phyloP scores from a whole-genome alignment of 1,140 invertebrate species.

The Thrips palmi region DNA sequence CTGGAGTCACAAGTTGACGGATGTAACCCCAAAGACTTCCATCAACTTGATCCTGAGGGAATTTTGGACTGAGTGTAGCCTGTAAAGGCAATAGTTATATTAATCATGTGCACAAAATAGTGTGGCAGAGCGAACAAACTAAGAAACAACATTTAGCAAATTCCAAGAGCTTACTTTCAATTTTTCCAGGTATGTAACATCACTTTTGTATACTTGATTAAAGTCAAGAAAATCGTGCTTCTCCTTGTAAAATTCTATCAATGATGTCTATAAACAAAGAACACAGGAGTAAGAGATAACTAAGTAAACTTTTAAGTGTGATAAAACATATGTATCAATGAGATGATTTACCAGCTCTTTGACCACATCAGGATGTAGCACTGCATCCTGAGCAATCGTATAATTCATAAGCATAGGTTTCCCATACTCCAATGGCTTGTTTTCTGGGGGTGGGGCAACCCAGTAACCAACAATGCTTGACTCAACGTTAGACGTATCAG shows the following conservation, averaged over 20 bases:
- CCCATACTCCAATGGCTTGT: conserved; percentile 75
- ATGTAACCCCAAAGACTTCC: conserved; percentile 17
- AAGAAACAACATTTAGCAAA: neutral
- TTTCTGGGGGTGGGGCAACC: conserved; percentile 86
- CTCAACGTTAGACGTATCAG: conserved; percentile 52
- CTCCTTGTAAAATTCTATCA: conserved; percentile 66
- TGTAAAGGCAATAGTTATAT: conserved; percentile 12
- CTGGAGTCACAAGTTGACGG: conserved; percentile 15
- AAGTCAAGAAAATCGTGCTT: conserved; percentile 64
- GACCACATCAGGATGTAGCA: conserved; percentile 61
- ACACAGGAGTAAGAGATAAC: neutral
- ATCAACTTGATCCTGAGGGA: conserved; percentile 18
- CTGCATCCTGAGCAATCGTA: conserved; percentile 61
- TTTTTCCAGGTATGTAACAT: conserved; percentile 60
- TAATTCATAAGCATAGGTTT: conserved; percentile 78
- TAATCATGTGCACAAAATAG: neutral
- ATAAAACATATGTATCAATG: neutral
- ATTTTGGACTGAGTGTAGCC: conserved; percentile 18
- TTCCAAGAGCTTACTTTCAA: conserved; percentile 32
- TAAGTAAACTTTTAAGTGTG: neutral
- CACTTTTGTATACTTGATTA: conserved; percentile 47
- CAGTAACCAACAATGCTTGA: conserved; percentile 76
- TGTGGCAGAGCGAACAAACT: neutral
- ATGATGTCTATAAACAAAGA: conserved; percentile 38
- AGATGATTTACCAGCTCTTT: conserved; percentile 50